Conservation (phyloP, 2,113 vertebrate species). For the Epinephelus lanceolatus region DNA sequence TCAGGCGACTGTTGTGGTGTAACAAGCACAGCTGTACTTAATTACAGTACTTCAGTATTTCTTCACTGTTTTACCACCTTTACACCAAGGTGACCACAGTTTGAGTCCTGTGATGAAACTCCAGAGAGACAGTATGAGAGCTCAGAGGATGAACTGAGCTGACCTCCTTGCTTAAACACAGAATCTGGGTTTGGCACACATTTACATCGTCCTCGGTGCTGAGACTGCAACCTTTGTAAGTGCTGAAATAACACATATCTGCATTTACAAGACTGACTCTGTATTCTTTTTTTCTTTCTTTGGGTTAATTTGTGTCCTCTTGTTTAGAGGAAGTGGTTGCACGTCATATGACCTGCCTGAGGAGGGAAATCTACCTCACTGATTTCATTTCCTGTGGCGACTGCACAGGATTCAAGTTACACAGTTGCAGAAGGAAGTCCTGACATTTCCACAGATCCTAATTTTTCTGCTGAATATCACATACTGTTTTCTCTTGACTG, state of each 20-base stretch:
- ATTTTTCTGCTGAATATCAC: slow-evolving; percentile 28
- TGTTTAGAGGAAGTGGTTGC: slow-evolving; percentile 75
- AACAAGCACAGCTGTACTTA: neutral
- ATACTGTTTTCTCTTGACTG: neutral
- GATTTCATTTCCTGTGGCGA: slow-evolving; percentile 72
- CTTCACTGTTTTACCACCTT: slow-evolving; percentile 5
- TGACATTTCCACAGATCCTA: slow-evolving; percentile 48
- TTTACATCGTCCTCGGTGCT: neutral
- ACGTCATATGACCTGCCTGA: slow-evolving; percentile 65
- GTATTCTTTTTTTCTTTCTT: slow-evolving; percentile 7
- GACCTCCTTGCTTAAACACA: slow-evolving; percentile 16
- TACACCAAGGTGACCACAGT: slow-evolving; percentile 24
- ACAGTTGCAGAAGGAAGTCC: slow-evolving; percentile 55
- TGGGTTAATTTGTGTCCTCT: slow-evolving; percentile 6
- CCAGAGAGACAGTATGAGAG: neutral
- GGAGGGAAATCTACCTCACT: slow-evolving; percentile 60
- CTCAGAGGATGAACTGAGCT: slow-evolving; percentile 10
- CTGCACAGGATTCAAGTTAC: slow-evolving; percentile 48
- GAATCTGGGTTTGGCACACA: neutral
- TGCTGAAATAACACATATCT: neutral
- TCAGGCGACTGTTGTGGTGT: neutral
- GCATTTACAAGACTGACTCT: neutral
- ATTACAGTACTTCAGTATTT: slow-evolving; percentile 3
- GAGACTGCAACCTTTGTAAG: neutral
- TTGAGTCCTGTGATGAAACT: slow-evolving; percentile 40